phyloP scores from a whole-genome alignment of 2,888 invertebrate species.

The Scaptomyza flava region DNA sequence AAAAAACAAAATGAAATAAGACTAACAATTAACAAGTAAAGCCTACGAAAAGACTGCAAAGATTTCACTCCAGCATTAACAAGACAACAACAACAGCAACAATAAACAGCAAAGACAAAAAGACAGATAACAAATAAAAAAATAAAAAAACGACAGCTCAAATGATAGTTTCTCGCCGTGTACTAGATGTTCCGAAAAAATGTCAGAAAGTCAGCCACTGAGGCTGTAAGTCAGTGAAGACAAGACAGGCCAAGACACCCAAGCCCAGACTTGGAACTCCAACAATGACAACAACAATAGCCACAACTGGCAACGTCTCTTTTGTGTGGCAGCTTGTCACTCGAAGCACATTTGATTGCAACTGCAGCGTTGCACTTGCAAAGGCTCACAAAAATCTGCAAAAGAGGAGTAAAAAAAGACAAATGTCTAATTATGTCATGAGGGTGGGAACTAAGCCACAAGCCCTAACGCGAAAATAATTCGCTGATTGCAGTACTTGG shows the following conservation, averaged over 20 bases:
- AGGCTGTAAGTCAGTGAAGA: constrained; percentile 42
- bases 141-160: constrained; percentile 37
- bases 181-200: constrained; percentile 73
- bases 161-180: constrained; percentile 69
- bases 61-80: constrained; percentile 64
- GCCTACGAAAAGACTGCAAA: constrained; percentile 57
- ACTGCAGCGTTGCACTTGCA: constrained; percentile 23
- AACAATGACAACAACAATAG: constrained; percentile 8
- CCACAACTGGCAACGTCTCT: constrained; percentile 1
- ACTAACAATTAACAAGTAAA: constrained; percentile 68
- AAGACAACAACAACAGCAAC: constrained; percentile 24
- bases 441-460: constrained; percentile 81
- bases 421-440: constrained; percentile 84
- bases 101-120: constrained; percentile 42
- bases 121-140: constrained; percentile 9
- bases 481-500: constrained; percentile 40
- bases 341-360: constrained; percentile 45
- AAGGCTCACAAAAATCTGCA: constrained; percentile 8
- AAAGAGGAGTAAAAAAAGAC: constrained; percentile 39
- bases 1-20: constrained; percentile 54
- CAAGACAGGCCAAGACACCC: constrained; percentile 20
- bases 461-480: constrained; percentile 52
- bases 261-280: constrained; percentile 18
- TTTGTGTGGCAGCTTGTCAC: constrained; percentile 54
- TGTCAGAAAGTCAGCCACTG: constrained; percentile 68